Base-by-base conservation (phyloP, 2,888 invertebrate genomes). In the Dynastes tityus region DNA sequence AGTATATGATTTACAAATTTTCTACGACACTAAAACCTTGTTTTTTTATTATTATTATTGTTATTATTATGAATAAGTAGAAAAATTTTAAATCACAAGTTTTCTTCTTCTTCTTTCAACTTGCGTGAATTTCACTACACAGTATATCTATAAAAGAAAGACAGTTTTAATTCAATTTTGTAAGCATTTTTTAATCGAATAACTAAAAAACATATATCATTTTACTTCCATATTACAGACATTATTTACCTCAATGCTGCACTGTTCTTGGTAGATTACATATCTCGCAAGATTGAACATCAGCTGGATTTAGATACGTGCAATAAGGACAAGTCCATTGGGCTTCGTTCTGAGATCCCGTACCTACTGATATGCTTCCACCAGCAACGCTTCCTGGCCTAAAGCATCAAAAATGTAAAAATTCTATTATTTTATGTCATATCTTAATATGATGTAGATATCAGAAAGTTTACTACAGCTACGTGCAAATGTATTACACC, bases 241-340 rank as follows among this genome's bases (percentile, higher is more conserved):
- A 27, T 58, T 27, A 32, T 75, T 74, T 75, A 76, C 79, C 77
- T 77, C 61, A 79, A 74, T 79, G 79, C 73, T 71, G 79, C 79
- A 77, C 81, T 58, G 86, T 92, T 92, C 94, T 92, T 82, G 98
- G 97, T 89, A 97, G 91, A 87, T 93, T 94, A 91, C 98, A 98
- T 92, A 98, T 97, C 89, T 98, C 98, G 90, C 98, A 98, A 82
- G 92, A 92, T 84, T 91, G 92, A 82, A 92, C 91, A 81, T 93
- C 93, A 80, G 94, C 90, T 81, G 93, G 92, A 91, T 98, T 98
- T 87, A 97, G 93, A 90, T 94, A 98, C 81, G 98, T 98, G 92
- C 98, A 98, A 86, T 97, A 95, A 83, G 93, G 92, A 89, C 98
- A 98, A 45, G 96, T 96, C 98, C 98, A 98, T 84, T 92, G 90